Conservation (phyloP, 2,797 vertebrate species). For the Hypotaenidia okinawae region DNA sequence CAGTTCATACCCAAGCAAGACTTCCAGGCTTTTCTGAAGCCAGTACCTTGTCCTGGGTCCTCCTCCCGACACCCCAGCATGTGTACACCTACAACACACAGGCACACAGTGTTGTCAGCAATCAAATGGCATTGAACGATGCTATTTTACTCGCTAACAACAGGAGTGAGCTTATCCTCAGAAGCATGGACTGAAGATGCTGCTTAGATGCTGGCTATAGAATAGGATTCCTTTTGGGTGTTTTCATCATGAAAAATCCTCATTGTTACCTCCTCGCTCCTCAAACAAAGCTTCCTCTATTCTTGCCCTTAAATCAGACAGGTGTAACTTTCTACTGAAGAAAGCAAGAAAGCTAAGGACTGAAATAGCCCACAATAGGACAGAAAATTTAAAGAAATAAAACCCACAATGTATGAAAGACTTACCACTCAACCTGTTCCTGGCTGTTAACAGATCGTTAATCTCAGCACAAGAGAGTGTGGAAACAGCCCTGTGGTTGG, state of each 20-base stretch:
- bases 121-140: background rate
- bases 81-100: background rate
- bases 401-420: background rate
- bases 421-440: background rate
- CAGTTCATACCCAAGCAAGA: conserved; percentile 23
- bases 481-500: fast-evolving
- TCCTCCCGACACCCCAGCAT: background rate
- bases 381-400: background rate
- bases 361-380: background rate
- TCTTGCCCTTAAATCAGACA: conserved; percentile 20
- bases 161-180: background rate
- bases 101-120: background rate
- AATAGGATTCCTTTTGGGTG: background rate
- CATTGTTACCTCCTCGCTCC: background rate
- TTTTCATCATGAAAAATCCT: conserved; percentile 27
- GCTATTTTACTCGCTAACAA: background rate
- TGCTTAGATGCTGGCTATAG: background rate
- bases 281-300: conserved; percentile 20
- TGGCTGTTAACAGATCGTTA: background rate
- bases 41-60: background rate
- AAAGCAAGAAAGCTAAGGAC: conserved; percentile 1
- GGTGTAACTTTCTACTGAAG: background rate
- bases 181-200: background rate
- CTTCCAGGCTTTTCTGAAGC: conserved; percentile 47
- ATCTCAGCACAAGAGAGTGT: background rate